Evolutionary conservation across 1,140 invertebrate species (phyloP).

Genomic region (Pentalonia nigronervosa): DNA sequence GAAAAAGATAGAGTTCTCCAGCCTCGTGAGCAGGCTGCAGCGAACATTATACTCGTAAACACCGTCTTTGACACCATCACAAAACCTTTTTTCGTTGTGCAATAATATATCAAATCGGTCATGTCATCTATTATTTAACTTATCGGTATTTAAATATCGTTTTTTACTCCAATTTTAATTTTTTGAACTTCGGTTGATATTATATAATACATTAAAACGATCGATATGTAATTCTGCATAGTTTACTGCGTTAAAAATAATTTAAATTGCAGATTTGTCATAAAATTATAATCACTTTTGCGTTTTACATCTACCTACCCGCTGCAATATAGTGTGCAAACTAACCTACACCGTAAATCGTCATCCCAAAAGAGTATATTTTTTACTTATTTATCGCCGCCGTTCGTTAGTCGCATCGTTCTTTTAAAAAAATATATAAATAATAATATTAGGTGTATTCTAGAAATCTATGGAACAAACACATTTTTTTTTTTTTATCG

Average conservation of each 20-base stretch:
- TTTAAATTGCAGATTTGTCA: not conserved
- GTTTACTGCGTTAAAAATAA: not conserved
- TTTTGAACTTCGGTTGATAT: not conserved
- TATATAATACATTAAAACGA: not conserved
- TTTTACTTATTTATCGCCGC: too few species aligned
- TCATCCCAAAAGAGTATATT: not conserved
- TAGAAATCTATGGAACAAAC: not conserved
- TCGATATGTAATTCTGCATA: not conserved
- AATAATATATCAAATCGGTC: not conserved
- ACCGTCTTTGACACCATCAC: not conserved
- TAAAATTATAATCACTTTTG: not conserved
- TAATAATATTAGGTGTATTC: not conserved
- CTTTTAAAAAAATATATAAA: too few species aligned
- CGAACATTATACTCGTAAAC: not conserved
- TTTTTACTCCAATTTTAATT: not conserved
- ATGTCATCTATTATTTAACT: not conserved
- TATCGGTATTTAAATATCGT: not conserved
- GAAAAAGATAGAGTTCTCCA: not conserved
- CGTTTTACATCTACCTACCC: not conserved
- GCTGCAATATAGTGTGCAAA: not conserved
- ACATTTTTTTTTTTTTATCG: too few species aligned
- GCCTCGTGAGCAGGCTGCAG: too few species aligned
- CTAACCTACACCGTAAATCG: not conserved
- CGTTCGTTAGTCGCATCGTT: not conserved
- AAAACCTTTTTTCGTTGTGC: not conserved